phyloP scores from a whole-genome alignment of 35 echinoderm and acorn worm species.

The Ptychodera flava region DNA sequence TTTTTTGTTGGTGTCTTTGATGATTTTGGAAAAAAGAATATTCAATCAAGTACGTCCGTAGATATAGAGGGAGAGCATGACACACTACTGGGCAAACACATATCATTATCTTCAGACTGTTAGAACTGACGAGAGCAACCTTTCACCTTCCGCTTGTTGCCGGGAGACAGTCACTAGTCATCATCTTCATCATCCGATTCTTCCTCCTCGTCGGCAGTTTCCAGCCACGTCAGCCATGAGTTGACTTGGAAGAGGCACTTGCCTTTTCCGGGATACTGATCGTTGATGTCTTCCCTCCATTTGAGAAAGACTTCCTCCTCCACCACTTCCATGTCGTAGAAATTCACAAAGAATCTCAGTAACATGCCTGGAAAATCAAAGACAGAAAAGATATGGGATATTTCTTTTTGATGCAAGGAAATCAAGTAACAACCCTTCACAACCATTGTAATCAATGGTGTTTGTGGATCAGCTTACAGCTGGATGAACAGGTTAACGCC shows the following conservation, averaged over 20 bases:
- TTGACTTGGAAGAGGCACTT: conserved; percentile 93
- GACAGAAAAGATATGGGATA: neutral
- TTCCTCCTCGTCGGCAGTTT: conserved; percentile 90
- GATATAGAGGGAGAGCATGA: no score
- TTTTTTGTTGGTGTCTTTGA: no score
- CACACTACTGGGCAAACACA: no score
- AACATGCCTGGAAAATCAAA: conserved; percentile 66
- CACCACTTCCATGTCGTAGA: conserved; percentile 93
- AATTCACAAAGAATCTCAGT: conserved; percentile 91
- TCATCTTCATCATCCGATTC: conserved; percentile 80
- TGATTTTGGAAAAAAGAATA: no score
- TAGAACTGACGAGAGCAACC: no score
- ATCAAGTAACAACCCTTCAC: no score
- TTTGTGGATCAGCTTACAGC: no score
- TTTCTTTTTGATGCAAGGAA: no score
- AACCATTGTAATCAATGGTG: no score
- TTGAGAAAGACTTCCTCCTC: conserved; percentile 90
- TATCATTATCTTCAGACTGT: no score
- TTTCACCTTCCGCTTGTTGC: neutral
- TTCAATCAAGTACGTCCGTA: no score
- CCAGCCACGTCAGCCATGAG: conserved; percentile 97
- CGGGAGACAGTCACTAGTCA: conserved; percentile 7
- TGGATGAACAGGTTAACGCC: no score
- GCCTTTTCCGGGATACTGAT: conserved; percentile 91
- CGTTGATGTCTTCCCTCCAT: conserved; percentile 96